Evolutionary conservation across 1,140 invertebrate genomes (phyloP), one percentile per base, ranked within the genome.

Genomic region (Caerostris extrusa): DNA sequence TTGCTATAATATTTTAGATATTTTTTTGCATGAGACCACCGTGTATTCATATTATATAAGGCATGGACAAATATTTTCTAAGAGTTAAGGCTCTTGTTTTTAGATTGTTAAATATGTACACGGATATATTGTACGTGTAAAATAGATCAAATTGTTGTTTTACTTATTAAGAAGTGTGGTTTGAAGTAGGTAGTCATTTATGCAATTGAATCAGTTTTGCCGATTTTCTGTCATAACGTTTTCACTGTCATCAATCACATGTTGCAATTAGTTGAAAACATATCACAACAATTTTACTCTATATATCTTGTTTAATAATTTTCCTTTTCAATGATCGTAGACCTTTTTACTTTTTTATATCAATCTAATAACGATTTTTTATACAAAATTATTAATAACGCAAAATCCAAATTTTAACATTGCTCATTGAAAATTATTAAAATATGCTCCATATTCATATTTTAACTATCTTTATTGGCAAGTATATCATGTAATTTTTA

Each of bases 51-150:
- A 87, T 56, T 58, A 50, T 10, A 69, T 69, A 69, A 60, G 86
- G 85, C 83, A 89, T 89, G 92, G 89, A 89, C 85, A 93, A 93
- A 93, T 89, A 89, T 93, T 93, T 93, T 93, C 85, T 93, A 93
- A 88, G 86, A 88, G 92, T 67, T 69, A 50, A 58, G 14, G 55
- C 19, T 86, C 92, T 93, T 81, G 34, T 91, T 88, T 91, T 88
- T 93, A 93, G 92, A 93, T 81, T 93, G 86, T 93, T 93, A 89
- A 57, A 81, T 85, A 69, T 50, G 53, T 85, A 81, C 56, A 90
- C 53, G 53, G 34, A 34, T 34, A 34, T 34, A 34, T 34, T 34
- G 34, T 34, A 34, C n/a, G 6, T 87, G 85, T 87, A 87, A 10
- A 60, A 60, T 87, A 87, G 85, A 87, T 60, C 34, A 64, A 50